phyloP scores from a whole-genome alignment of 2,797 vertebrate species.

The Lepilemur septentrionalis region DNA sequence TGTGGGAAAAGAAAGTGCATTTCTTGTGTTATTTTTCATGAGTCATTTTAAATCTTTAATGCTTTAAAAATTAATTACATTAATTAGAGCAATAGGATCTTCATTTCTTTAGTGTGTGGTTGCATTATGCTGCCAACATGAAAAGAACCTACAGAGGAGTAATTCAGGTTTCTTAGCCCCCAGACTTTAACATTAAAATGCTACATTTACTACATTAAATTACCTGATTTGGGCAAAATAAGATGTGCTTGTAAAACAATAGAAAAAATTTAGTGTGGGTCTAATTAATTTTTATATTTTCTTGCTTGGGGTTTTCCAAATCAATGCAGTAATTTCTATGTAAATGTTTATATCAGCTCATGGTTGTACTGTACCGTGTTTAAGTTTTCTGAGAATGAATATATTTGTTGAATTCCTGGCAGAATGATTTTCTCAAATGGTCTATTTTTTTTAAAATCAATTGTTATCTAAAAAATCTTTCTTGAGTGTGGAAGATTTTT shows the following conservation, averaged over 20 bases:
- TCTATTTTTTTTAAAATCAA: neutral
- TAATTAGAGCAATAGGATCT: constrained; percentile 58
- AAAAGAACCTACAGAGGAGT: constrained; percentile 26
- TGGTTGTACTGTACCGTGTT: neutral
- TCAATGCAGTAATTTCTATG: constrained; percentile 12
- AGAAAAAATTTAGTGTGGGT: constrained; percentile 8
- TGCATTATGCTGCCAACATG: constrained; percentile 14
- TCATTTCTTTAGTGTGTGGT: constrained; percentile 44
- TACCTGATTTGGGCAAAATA: constrained; percentile 56
- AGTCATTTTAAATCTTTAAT: constrained; percentile 69
- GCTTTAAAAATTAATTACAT: constrained; percentile 72
- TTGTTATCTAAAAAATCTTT: neutral
- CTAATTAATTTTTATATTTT: constrained; percentile 65
- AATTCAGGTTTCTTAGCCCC: constrained; percentile 48
- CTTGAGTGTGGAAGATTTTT: neutral
- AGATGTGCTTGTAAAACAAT: constrained; percentile 7
- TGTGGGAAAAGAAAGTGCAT: constrained; percentile 5
- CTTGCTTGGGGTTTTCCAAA: constrained; percentile 56
- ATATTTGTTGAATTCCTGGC: neutral
- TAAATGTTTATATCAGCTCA: neutral
- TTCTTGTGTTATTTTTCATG: constrained; percentile 39
- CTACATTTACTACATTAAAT: constrained; percentile 53
- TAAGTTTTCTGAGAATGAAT: constrained; percentile 1
- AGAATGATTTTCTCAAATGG: neutral
- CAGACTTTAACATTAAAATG: constrained; percentile 45